Percentiles rank a stretch among this genome's conserved stretches.
Evolutionary conservation across 2,797 vertebrate species (phyloP).

Genomic region (Hemitrygon akajei): DNA sequence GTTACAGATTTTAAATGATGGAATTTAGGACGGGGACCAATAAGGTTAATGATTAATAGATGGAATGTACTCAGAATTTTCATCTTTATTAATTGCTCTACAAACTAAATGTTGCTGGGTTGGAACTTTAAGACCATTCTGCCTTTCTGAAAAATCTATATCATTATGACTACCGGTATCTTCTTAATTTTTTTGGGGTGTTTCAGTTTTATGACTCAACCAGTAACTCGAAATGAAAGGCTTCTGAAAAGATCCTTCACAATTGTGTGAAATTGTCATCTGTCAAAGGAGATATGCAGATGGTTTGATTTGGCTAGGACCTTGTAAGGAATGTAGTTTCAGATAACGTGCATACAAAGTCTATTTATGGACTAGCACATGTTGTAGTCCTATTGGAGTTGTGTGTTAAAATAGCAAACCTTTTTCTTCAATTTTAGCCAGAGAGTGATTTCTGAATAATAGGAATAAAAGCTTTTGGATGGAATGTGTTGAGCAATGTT

Average conservation of each 20-base stretch:
- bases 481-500: background rate
- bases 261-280: background rate
- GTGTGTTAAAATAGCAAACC: background rate
- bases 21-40: background rate
- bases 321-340: conserved; percentile 29
- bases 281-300: background rate
- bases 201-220: background rate
- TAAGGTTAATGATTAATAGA: background rate
- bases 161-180: too few species aligned
- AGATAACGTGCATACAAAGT: background rate
- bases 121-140: background rate
- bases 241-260: background rate
- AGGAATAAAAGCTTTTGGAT: background rate
- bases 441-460: background rate
- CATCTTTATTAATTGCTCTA: background rate
- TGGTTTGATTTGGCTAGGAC: background rate
- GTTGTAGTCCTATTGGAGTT: background rate
- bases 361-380: conserved; percentile 8
- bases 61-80: background rate
- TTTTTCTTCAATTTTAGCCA: background rate
- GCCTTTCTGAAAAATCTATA: background rate
- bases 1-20: background rate
- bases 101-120: background rate
- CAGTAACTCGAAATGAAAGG: background rate
- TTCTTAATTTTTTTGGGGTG: background rate